These are phyloP conservation scores for Pectinophora gossypiella DNA, from an alignment of 1,140 invertebrate species.

Conservation along the genomic window DNA sequence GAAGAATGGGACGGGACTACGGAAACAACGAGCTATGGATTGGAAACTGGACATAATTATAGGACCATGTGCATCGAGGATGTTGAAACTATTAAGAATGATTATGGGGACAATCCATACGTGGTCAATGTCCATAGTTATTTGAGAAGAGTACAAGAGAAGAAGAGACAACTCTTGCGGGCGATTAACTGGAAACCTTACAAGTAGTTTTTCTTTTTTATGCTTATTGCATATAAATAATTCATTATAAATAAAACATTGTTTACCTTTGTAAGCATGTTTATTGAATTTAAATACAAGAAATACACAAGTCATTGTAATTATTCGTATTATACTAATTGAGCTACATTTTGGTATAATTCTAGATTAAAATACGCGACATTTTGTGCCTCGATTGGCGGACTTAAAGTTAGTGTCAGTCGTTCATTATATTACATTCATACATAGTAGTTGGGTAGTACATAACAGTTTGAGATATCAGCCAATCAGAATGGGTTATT, in stretches of 20 bases:
- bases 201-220: slow-evolving; percentile 3
- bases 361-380: slow-evolving; percentile 19
- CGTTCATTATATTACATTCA: slow-evolving; percentile 7
- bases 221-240: too few relatives aligned
- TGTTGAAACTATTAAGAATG: slow-evolving; percentile 48
- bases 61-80: slow-evolving; percentile 51
- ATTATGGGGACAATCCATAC: slow-evolving; percentile 30
- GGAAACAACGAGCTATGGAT: slow-evolving; percentile 40
- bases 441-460: not conserved
- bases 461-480: too few relatives aligned
- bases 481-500: too few relatives aligned
- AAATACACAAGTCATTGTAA: slow-evolving; percentile 12
- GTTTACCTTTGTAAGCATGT: not conserved
- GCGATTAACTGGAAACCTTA: slow-evolving; percentile 51
- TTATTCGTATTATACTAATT: slow-evolving; percentile 33
- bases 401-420: slow-evolving; percentile 46
- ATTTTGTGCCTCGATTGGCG: slow-evolving; percentile 42
- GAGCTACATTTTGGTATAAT: slow-evolving; percentile 48
- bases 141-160: slow-evolving; percentile 26
- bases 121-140: slow-evolving; percentile 52
- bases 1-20: slow-evolving; percentile 61
- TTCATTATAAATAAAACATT: not conserved
- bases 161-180: slow-evolving; percentile 36
- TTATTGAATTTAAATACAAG: not conserved
- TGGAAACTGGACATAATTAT: slow-evolving; percentile 52